Evolutionary conservation across 2,888 invertebrate species (phyloP), one percentile per base, ranked within the genome.

Genomic region (Schizotus pectinicornis): DNA sequence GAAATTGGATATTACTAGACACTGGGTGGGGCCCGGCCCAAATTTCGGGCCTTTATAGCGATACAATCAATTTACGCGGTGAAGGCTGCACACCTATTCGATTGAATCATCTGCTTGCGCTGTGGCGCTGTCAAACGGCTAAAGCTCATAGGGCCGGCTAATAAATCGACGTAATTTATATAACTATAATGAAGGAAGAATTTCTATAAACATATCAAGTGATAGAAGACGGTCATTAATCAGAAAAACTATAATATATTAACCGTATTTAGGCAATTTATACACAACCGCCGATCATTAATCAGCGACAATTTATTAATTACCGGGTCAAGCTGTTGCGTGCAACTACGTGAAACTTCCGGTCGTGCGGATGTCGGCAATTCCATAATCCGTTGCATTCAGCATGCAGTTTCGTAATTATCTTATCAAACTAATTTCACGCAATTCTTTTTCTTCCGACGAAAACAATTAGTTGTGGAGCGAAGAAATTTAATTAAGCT

Each of bases 251-350:
- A 49, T 49, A 32, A 56, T 49, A 11, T 46, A 49, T 56, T 49
- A 31, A 14, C 49, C 8, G 49, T 49, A 56, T 49, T 56, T 56
- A 43, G 41, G 56, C 39, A 56, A 56, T 56, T 50, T 56, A 56
- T 56, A 56, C 56, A 35, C 35, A 35, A 46, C 46, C 41, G 41
- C 47, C 42, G 41, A 43, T 56, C 56, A 56, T 56, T 56, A 56
- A 56, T 56, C 56, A 56, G 46, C 12, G 46, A 45, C 56, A 39
- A 51, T 56, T 56, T 56, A 56, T 56, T 56, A 56, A 56, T 56
- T 56, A 51, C 45, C 31, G 11, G 30, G 34, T 14, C 56, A 46
- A 46, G 56, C 51, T 56, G 56, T 46, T 56, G 46, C 51, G n/a
- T 42, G 56, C 43, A 38, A 22, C 22, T 39, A 56, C 56, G 49